Percentiles rank a stretch among this genome's conserved stretches.
These are phyloP conservation scores for Selenia dentaria DNA, from an alignment of 2,888 invertebrate genomes.

Conservation along the genomic window DNA sequence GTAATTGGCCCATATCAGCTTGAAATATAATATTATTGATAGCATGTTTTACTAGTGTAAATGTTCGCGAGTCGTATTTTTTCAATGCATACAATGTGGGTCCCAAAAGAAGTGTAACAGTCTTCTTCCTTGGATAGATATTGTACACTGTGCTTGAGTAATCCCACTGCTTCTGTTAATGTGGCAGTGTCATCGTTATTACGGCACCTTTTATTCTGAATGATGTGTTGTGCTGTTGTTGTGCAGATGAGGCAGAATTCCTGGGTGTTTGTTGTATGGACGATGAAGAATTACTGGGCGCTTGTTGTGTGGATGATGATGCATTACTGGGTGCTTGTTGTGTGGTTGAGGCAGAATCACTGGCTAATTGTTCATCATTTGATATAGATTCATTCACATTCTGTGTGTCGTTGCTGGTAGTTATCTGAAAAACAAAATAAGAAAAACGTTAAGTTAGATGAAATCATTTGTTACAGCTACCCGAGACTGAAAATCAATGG, in stretches of 20 bases:
- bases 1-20: too few species aligned
- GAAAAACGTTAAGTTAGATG: neutral
- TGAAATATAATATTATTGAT: too few species aligned
- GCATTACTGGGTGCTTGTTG: constrained; percentile 28
- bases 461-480: neutral
- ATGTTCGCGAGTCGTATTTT: too few species aligned
- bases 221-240: too few species aligned
- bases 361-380: constrained; percentile 3
- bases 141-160: constrained; percentile 32
- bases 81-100: constrained; percentile 29
- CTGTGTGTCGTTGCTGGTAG: neutral
- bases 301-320: constrained; percentile 23
- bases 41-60: too few species aligned
- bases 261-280: constrained; percentile 1
- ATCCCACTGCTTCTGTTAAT: constrained; percentile 30
- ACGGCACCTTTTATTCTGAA: neutral
- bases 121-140: constrained; percentile 25
- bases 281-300: constrained; percentile 21
- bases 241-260: neutral
- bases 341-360: constrained; percentile 23
- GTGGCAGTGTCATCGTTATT: constrained; percentile 13
- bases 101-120: constrained; percentile 28
- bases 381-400: neutral
- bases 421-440: neutral
- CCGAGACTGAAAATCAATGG: neutral